Base-by-base conservation (phyloP, 2,113 vertebrate species). In the Apodemus sylvaticus region DNA sequence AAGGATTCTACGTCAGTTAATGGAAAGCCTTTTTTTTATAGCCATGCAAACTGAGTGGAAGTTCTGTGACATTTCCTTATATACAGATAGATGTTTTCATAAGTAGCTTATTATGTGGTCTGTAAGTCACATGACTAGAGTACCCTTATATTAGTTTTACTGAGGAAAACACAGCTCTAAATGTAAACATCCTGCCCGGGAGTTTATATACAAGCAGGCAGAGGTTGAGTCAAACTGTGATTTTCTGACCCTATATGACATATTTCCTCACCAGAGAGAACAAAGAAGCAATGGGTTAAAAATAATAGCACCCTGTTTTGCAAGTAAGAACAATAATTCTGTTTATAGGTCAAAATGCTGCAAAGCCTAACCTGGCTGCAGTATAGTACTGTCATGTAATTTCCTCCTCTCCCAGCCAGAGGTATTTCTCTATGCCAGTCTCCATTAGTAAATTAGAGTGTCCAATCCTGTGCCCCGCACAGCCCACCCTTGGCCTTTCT, bases 401-500 rank as follows among this genome's bases (percentile, higher is more conserved):
- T 88, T 39, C 48, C 11, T 90, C 64, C 22, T 39, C 22, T 78
- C 12, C 20, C 31, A 5, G 53, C n/a, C 48, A 60, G 22, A 58
- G 19, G 19, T 24, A 29, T 73, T 88, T 94, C 58, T 94, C 22
- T 71, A 7, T 86, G 78, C 76, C 68, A 89, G 86, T 5, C 6
- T 31, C 64, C 34, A 3, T 53, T 87, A 78, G 64, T 68, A 83
- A 91, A 93, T 64, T 55, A 71, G 48, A 55, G 24, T 51, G 87
- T 42, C 36, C 14, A 74, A 34, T 29, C 8, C 36, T 31, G 0
- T 55, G 34, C 5, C 82, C 70, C 16, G 17, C 36, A 7, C 71
- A 88, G 83, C 51, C 26, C 10, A 51, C 26, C 73, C 24, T 55
- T 91, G 88, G 26, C n/a, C 64, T 95, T 83, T 92, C 48, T 95